These are phyloP conservation scores for Calyptomena viridis DNA, from an alignment of 2,113 vertebrate genomes.

Conservation along the genomic window DNA sequence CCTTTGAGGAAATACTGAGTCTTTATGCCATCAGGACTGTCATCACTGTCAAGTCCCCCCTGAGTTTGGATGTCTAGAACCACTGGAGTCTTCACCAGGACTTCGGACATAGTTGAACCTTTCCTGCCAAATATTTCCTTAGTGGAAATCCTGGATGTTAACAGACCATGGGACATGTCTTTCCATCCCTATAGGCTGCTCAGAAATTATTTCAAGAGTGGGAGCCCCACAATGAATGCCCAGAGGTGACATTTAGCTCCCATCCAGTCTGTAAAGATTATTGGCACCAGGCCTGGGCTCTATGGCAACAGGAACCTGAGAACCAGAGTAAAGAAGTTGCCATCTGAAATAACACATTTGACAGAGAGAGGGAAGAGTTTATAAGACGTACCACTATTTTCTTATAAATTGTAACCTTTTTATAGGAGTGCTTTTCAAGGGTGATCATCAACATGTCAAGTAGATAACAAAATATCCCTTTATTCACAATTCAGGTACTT, in stretches of 20 bases:
- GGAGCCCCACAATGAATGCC: not conserved
- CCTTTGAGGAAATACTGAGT: not conserved
- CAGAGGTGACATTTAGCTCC: constrained; percentile 1
- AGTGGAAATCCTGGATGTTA: not conserved
- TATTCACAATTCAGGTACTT: not conserved
- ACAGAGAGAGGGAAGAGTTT: not conserved
- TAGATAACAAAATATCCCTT: not conserved
- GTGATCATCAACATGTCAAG: not conserved
- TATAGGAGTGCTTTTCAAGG: not conserved
- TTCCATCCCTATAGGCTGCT: not conserved
- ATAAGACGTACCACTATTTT: not conserved
- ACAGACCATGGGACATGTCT: not conserved
- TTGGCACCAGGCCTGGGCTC: not conserved
- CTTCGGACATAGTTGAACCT: not conserved
- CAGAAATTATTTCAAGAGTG: not conserved
- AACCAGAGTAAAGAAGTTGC: not conserved
- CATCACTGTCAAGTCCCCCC: not conserved
- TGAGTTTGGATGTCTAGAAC: not conserved
- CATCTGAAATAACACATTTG: not conserved
- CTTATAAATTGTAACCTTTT: not conserved
- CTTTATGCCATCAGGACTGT: not conserved
- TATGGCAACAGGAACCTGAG: constrained; percentile 20
- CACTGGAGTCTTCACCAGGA: not conserved
- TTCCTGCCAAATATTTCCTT: not conserved
- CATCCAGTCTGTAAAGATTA: not conserved